These are phyloP conservation scores for Goniozus legneri DNA, from an alignment of 1,140 invertebrate genomes.

Conservation along the genomic window DNA sequence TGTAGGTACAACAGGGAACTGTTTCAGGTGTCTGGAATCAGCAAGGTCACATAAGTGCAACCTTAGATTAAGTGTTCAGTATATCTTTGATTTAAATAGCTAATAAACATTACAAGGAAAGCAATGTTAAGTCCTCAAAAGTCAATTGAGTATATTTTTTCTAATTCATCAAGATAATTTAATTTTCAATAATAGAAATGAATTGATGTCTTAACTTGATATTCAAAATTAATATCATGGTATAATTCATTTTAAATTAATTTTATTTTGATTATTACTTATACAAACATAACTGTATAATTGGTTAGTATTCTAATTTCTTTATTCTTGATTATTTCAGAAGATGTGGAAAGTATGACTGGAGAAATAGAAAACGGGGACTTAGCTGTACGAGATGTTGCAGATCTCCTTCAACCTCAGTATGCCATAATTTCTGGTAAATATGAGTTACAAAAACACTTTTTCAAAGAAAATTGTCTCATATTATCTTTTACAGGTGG, in stretches of 20 bases:
- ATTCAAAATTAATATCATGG: too few relatives aligned
- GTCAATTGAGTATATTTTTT: too few relatives aligned
- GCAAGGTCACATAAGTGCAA: slow-evolving; percentile 52
- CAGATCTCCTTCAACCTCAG: slow-evolving; percentile 79
- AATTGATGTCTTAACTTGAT: too few relatives aligned
- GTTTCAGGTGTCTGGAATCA: slow-evolving; percentile 40
- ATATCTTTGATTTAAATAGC: too few relatives aligned
- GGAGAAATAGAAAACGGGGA: slow-evolving; percentile 53
- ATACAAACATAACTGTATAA: too few relatives aligned
- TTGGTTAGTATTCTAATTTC: not conserved
- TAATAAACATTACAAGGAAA: too few relatives aligned
- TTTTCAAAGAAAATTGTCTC: not conserved
- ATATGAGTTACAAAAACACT: not conserved
- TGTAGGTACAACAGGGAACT: slow-evolving; percentile 46
- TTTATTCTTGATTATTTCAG: slow-evolving; percentile 28
- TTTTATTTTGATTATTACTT: too few relatives aligned
- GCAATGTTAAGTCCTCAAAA: too few relatives aligned
- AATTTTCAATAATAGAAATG: too few relatives aligned
- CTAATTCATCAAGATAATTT: too few relatives aligned
- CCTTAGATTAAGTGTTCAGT: slow-evolving; percentile 23
- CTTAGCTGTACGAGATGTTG: slow-evolving; percentile 74
- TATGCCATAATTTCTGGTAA: slow-evolving; percentile 84
- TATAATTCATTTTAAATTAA: too few relatives aligned
- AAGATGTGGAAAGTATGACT: slow-evolving; percentile 54
- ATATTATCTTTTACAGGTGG: slow-evolving; percentile 62